Conservation (phyloP, 1,140 invertebrate species). For the Octopus sinensis region DNA sequence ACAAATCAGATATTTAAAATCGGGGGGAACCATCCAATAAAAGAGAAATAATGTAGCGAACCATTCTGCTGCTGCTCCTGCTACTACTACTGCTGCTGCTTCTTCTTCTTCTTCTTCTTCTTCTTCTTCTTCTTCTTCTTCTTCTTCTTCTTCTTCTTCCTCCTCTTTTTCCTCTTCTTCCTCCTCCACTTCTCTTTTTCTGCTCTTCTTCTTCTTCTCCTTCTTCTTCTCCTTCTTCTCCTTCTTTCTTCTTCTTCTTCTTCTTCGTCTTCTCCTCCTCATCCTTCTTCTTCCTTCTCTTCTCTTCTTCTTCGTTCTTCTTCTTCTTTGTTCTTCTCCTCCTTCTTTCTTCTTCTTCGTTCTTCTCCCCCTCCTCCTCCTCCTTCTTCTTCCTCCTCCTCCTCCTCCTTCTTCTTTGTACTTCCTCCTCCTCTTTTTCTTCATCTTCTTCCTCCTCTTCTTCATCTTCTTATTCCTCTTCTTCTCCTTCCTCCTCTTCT, state of each 20-base stretch:
- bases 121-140: background rate
- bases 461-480: background rate
- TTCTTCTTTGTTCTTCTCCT: background rate
- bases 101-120: background rate
- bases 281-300: background rate
- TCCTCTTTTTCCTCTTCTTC: background rate
- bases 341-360: background rate
- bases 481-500: background rate
- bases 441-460: background rate
- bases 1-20: no score
- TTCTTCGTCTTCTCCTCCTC: background rate
- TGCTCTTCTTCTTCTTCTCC: background rate
- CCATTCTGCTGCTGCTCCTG: no score
- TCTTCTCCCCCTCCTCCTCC: background rate
- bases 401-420: background rate
- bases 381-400: background rate
- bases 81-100: no score
- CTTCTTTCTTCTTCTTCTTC: background rate
- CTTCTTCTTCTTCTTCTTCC: background rate
- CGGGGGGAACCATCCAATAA: no score
- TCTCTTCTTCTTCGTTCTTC: background rate
- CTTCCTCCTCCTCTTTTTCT: background rate
- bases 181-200: background rate
- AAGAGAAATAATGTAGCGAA: no score
- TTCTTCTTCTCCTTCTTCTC: background rate